Conservation (phyloP, 2,888 invertebrate genomes). For the Cheilosia grossa region DNA sequence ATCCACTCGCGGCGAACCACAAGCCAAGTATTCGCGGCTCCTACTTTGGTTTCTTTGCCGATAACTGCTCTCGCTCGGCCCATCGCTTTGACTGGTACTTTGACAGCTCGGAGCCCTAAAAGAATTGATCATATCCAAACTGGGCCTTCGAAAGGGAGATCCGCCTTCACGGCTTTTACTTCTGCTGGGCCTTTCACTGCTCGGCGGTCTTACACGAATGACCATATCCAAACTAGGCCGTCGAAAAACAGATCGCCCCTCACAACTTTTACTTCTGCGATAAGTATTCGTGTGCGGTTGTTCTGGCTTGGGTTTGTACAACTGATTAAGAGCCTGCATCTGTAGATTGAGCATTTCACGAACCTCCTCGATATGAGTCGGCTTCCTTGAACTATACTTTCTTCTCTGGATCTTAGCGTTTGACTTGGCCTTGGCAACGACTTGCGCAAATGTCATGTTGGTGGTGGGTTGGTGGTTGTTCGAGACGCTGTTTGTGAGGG, state of each 20-base stretch:
- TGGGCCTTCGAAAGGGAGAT: too few relatives aligned
- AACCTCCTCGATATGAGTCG: constrained; percentile 80
- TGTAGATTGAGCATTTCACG: constrained; percentile 80
- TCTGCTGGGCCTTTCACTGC: too few relatives aligned
- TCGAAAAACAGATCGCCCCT: too few relatives aligned
- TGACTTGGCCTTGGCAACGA: constrained; percentile 79
- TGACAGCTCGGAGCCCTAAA: not conserved
- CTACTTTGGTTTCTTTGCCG: too few relatives aligned
- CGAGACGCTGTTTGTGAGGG: constrained; percentile 35
- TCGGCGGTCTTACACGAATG: too few relatives aligned
- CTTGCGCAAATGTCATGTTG: constrained; percentile 78
- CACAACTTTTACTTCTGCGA: too few relatives aligned
- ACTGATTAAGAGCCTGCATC: constrained; percentile 80
- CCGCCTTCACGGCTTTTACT: too few relatives aligned
- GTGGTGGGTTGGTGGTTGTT: constrained; percentile 57
- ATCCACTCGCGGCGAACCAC: too few relatives aligned
- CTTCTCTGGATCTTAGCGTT: constrained; percentile 78
- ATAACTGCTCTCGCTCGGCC: not conserved
- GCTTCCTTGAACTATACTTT: constrained; percentile 80
- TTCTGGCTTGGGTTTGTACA: constrained; percentile 59
- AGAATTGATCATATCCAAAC: too few relatives aligned
- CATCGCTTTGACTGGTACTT: not conserved
- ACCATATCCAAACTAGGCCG: too few relatives aligned
- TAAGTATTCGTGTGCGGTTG: too few relatives aligned
- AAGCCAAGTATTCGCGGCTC: too few relatives aligned